These are phyloP conservation scores for Octonoba sinensis DNA, from an alignment of 2,888 invertebrate species.

Conservation along the genomic window DNA sequence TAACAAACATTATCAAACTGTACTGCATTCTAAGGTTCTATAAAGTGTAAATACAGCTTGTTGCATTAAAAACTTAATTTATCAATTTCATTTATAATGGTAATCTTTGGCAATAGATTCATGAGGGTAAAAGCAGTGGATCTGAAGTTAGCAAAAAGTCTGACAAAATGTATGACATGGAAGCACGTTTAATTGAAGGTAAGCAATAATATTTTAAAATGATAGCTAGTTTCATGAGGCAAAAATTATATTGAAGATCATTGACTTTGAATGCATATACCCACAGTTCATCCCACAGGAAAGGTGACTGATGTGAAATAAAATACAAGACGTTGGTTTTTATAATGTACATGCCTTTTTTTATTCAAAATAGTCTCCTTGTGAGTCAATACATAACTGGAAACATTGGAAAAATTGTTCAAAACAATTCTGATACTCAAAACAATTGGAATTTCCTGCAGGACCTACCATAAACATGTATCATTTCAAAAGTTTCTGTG, in stretches of 20 bases:
- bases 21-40: background rate
- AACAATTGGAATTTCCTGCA: no score
- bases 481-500: no score
- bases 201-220: background rate
- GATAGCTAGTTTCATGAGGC: background rate
- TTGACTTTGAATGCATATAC: background rate
- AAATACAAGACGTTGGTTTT: no score
- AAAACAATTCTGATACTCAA: no score
- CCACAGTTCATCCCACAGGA: background rate
- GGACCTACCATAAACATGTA: no score
- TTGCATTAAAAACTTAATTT: background rate
- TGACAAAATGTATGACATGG: slow-evolving; percentile 63
- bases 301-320: no score
- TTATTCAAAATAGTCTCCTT: no score
- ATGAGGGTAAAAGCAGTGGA: slow-evolving; percentile 69
- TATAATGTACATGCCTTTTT: no score
- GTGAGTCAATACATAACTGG: no score
- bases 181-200: slow-evolving; percentile 60
- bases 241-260: background rate
- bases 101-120: slow-evolving; percentile 27
- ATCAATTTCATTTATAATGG: background rate
- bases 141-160: slow-evolving; percentile 67
- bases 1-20: background rate
- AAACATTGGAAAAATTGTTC: background rate
- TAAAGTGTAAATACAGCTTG: background rate